Base-by-base conservation (phyloP, 2,888 invertebrate species). In the Rotaria socialis region DNA sequence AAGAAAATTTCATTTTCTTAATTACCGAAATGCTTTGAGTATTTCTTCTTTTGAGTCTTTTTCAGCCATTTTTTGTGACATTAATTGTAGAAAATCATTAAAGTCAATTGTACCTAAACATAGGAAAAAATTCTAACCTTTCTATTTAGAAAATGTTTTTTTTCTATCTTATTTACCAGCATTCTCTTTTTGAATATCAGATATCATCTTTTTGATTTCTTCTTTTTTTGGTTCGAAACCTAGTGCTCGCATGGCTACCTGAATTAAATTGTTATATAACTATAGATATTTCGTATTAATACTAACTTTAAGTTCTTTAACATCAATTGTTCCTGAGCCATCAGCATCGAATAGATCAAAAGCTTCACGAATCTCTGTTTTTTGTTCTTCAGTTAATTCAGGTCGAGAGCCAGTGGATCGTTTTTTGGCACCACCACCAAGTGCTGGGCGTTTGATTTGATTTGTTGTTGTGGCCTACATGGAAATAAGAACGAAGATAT, bases 191-290 rank as follows among this genome's bases (percentile, higher is more conserved):
- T 97, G 96, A 88, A 96, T 94, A 91, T 96, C 95, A 5, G 94
- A 94, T 88, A 95, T 94, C 94, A 98, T 95, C 90, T 95, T 95
- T 91, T 96, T 96, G 43, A 99, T 95, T 92, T 98, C 97, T 90
- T 97, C 97, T 90, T 97, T 97, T 89, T 96, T 95, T 0, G 97
- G 97, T 91, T 99, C 98, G 92, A 97, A 97, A 0, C 98, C 98
- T 24, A 99, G 92, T 0, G 98, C 97, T 88, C 97, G 93, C 89
- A 98, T 95, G 1, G 96, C 97, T 88, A 93, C 92, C 93, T 93
- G 88, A 87, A 85, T 11, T 84, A 24, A 14, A 41, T 14, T 55
- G 3, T 55, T 7, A 2, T 19, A 5, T 55, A 22, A 55, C 5
- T 22, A 55, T 22, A 55, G 22, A 22, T 10, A 22, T 55, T 22